Conservation (phyloP, 2,113 vertebrate species). For the Picathartes gymnocephalus region DNA sequence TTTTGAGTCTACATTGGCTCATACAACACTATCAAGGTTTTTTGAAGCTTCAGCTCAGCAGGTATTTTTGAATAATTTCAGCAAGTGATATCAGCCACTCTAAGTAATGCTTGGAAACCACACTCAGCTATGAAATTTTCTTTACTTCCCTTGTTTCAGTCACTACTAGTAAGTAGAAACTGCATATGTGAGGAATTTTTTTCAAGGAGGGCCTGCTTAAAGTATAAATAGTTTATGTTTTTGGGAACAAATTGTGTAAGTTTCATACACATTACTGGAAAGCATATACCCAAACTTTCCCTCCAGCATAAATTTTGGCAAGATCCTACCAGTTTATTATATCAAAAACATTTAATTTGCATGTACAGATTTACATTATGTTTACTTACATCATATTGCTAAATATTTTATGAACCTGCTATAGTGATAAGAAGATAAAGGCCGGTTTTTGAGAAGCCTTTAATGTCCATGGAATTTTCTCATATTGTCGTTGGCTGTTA, state of each 20-base stretch:
- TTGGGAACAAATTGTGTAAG: background rate
- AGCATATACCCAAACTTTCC: background rate
- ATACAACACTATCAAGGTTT: background rate
- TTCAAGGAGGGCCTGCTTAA: background rate
- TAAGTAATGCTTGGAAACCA: background rate
- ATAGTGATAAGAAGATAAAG: background rate
- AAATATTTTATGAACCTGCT: background rate
- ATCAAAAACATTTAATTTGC: background rate
- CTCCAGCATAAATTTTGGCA: background rate
- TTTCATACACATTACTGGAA: background rate
- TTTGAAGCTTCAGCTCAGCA: background rate
- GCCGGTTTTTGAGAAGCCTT: background rate
- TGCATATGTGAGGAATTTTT: background rate
- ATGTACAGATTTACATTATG: background rate
- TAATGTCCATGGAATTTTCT: background rate
- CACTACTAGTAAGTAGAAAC: slow-evolving; percentile 22
- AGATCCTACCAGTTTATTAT: background rate
- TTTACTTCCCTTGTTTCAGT: slow-evolving; percentile 21
- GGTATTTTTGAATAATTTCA: slow-evolving; percentile 39
- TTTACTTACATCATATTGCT: background rate
- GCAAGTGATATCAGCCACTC: background rate
- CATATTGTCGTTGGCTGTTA: background rate
- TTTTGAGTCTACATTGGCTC: background rate
- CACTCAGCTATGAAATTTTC: background rate
- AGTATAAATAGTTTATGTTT: background rate